Conservation (phyloP, 2,113 vertebrate species). For the Malurus cyaneus region DNA sequence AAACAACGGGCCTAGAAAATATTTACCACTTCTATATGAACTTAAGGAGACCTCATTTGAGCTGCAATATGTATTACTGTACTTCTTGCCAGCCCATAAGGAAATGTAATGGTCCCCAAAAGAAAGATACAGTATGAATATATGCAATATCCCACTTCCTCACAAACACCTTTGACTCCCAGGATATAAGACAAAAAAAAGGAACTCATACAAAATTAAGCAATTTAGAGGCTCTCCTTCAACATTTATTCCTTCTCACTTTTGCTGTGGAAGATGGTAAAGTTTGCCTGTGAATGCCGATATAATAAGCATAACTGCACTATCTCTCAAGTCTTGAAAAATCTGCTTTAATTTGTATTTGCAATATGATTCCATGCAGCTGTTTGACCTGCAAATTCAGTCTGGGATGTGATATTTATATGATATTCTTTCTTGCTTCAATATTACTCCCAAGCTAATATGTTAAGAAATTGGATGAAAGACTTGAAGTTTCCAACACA, state of each 20-base stretch:
- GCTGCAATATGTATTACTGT: not conserved
- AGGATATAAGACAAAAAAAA: not conserved
- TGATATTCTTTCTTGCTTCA: not conserved
- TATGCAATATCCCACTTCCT: not conserved
- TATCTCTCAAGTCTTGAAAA: not conserved
- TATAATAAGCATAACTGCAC: not conserved
- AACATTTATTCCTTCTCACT: not conserved
- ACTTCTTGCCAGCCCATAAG: not conserved
- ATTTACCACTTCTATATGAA: not conserved
- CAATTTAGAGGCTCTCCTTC: not conserved
- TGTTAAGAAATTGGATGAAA: not conserved
- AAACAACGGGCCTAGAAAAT: not conserved
- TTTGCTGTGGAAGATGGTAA: not conserved
- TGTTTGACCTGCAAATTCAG: not conserved
- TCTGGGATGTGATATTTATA: not conserved
- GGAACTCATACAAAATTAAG: rapidly evolving
- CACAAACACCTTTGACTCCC: not conserved
- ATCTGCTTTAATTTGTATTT: not conserved
- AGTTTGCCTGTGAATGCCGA: not conserved
- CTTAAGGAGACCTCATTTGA: not conserved
- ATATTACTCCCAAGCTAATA: not conserved
- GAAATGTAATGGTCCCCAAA: not conserved
- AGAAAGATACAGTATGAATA: not conserved
- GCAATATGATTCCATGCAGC: not conserved
- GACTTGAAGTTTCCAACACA: not conserved